A percentile compares a stretch with the other conserved stretches of the same genome.
These are phyloP conservation scores for Saccostrea glomerata DNA, from an alignment of 1,140 invertebrate species.

Conservation along the genomic window DNA sequence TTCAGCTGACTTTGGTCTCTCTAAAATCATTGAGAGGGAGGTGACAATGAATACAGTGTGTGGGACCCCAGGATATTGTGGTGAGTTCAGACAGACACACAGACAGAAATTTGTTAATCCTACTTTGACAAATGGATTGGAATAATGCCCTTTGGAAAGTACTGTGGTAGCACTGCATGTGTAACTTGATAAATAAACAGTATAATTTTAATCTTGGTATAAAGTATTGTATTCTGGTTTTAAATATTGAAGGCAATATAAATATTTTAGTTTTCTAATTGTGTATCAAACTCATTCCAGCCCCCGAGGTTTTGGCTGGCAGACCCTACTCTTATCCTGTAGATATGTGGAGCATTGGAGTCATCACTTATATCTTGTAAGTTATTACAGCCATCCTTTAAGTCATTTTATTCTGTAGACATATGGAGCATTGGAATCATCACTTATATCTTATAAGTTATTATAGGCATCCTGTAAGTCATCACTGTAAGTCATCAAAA, in stretches of 20 bases:
- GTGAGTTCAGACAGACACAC: slow-evolving; percentile 51
- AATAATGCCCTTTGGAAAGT: too few species aligned
- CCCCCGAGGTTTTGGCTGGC: slow-evolving; percentile 95
- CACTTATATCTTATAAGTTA: slow-evolving; percentile 80
- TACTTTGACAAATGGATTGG: too few species aligned
- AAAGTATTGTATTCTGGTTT: background rate
- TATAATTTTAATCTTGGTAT: too few species aligned
- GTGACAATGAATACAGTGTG: slow-evolving; percentile 78
- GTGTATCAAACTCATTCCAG: slow-evolving; percentile 67
- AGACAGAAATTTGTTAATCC: too few species aligned
- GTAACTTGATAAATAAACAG: too few species aligned
- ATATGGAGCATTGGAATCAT: slow-evolving; percentile 96
- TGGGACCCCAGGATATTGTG: slow-evolving; percentile 80
- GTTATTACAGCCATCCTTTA: slow-evolving; percentile 54
- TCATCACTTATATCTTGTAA: slow-evolving; percentile 81
- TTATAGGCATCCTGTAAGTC: background rate
- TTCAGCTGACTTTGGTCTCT: slow-evolving; percentile 80
- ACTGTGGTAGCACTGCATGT: too few species aligned
- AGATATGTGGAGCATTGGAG: slow-evolving; percentile 98
- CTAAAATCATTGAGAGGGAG: slow-evolving; percentile 75
- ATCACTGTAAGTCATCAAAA: background rate
- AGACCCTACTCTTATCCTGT: slow-evolving; percentile 96
- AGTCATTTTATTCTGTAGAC: slow-evolving; percentile 95
- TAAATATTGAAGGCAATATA: background rate
- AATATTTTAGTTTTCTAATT: background rate